phyloP scores from a whole-genome alignment of 2,888 invertebrate species.

The Morpho deidamia region DNA sequence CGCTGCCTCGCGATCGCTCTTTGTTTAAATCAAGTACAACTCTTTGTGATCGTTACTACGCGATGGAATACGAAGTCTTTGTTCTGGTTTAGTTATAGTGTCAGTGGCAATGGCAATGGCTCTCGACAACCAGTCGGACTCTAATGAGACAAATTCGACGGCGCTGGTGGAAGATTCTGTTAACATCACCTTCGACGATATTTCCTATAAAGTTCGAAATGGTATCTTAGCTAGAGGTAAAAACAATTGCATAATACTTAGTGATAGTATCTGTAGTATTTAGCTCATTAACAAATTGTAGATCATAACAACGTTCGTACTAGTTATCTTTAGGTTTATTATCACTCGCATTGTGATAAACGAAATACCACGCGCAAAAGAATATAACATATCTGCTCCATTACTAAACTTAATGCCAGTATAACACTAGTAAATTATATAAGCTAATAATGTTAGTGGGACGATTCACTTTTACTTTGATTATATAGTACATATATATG shows the following conservation, averaged over 20 bases:
- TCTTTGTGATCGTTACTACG: conserved; percentile 48
- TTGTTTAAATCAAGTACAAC: conserved; percentile 55
- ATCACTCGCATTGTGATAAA: conserved; percentile 32
- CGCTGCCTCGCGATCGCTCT: conserved; percentile 35
- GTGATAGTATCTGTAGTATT: conserved; percentile 11
- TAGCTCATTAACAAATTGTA: conserved; percentile 25
- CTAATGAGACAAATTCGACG: conserved; percentile 60
- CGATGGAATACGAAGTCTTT: conserved; percentile 43
- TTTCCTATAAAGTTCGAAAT: conserved; percentile 81
- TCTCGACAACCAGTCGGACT: conserved; percentile 54
- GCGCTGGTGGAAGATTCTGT: conserved; percentile 67
- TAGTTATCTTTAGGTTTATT: conserved; percentile 33
- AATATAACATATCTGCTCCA: neutral
- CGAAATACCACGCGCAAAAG: conserved; percentile 1
- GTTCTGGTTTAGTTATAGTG: conserved; percentile 32
- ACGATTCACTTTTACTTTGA: conserved; percentile 1
- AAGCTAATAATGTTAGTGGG: neutral
- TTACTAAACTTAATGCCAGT: neutral
- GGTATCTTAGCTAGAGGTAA: conserved; percentile 77
- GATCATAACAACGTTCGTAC: conserved; percentile 18
- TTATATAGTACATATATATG: no score
- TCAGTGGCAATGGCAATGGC: conserved; percentile 45
- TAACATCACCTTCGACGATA: conserved; percentile 82
- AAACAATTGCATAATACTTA: conserved; percentile 18
- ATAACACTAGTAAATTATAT: neutral